Percentiles rank a stretch among this genome's conserved stretches.
phyloP scores from a whole-genome alignment of 2,888 invertebrate species.

The Globia sparganii region DNA sequence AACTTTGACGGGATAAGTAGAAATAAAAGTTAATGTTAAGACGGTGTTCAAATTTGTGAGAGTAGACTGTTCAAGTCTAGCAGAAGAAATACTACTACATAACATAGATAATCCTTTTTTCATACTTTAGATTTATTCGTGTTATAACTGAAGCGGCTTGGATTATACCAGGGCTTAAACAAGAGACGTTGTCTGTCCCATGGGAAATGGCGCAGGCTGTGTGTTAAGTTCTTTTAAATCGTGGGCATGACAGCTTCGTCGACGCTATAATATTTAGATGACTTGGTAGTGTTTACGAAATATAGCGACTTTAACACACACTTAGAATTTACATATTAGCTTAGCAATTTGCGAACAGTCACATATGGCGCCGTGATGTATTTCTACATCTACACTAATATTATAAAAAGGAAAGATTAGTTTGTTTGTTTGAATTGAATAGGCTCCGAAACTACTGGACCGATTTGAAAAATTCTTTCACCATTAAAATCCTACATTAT shows the following conservation, averaged over 20 bases:
- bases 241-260: neutral
- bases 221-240: constrained; percentile 16
- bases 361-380: neutral
- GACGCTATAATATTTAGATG: neutral
- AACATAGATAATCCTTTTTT: neutral
- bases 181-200: neutral
- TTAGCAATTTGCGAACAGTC: no score
- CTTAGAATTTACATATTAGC: no score
- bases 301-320: neutral
- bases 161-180: neutral
- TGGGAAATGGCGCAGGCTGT: neutral
- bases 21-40: neutral
- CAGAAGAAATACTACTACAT: neutral
- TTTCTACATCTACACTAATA: no score
- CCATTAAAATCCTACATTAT: no score
- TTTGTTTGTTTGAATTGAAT: no score
- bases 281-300: neutral
- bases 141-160: neutral
- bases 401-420: no score
- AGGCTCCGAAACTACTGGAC: no score
- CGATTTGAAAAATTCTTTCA: no score
- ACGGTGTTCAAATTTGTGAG: neutral
- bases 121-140: neutral
- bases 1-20: neutral
- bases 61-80: neutral